These are phyloP conservation scores for Didymodactylos carnosus DNA, from an alignment of 2,888 invertebrate species.

Conservation along the genomic window DNA sequence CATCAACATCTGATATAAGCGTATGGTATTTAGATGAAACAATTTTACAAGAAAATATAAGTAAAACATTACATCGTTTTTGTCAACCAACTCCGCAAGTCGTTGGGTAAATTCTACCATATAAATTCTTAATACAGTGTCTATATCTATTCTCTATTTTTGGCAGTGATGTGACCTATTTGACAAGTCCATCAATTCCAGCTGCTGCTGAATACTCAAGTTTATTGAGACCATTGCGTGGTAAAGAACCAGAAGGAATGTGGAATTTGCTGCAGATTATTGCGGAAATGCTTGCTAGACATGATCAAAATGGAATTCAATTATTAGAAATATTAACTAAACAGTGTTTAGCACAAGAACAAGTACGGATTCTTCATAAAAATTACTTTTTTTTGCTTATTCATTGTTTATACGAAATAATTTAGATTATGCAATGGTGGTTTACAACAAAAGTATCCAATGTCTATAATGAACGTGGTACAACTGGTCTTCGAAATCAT, in stretches of 20 bases:
- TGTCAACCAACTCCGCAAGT: conserved; percentile 93
- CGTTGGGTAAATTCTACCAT: no score
- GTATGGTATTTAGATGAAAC: conserved; percentile 93
- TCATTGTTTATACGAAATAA: conserved; percentile 12
- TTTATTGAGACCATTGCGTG: conserved; percentile 66
- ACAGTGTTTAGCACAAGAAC: conserved; percentile 88
- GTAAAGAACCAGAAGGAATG: conserved; percentile 94
- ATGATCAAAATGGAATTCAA: conserved; percentile 84
- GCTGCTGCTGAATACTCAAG: conserved; percentile 95
- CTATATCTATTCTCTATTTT: conserved; percentile 17
- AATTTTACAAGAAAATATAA: conserved; percentile 85
- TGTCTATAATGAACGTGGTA: conserved; percentile 52
- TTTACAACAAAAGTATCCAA: conserved; percentile 76
- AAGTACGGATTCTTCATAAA: no score
- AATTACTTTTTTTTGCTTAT: not conserved
- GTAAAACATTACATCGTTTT: conserved; percentile 88
- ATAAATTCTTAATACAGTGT: no score
- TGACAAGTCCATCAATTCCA: conserved; percentile 84
- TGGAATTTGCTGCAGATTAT: conserved; percentile 95
- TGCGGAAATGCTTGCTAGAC: conserved; percentile 84
- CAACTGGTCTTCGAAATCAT: not conserved
- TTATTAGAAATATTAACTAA: conserved; percentile 88
- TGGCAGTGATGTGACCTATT: conserved; percentile 91
- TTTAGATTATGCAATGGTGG: conserved; percentile 85
- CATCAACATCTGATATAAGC: conserved; percentile 81